Conservation (phyloP, 2,797 vertebrate genomes). For the Muscicapa comitata region DNA sequence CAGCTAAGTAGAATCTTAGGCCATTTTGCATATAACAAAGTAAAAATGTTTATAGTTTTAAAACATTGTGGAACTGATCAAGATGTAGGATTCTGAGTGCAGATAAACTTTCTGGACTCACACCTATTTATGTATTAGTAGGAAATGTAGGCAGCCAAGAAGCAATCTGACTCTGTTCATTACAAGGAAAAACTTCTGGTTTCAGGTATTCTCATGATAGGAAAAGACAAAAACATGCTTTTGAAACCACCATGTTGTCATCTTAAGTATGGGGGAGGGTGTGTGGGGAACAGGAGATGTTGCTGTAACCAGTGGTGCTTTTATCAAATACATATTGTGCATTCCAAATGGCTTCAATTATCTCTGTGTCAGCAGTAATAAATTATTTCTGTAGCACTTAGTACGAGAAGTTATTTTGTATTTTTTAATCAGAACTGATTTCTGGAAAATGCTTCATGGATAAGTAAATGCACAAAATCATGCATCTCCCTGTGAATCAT, state of each 20-base stretch:
- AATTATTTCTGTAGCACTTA: not conserved
- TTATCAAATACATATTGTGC: not conserved
- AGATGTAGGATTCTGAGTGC: not conserved
- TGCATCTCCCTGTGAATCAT: not conserved
- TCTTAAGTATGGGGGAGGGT: not conserved
- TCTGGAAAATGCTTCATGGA: not conserved
- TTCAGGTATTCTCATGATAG: not conserved
- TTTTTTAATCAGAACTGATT: conserved; percentile 6
- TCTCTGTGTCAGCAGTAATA: not conserved
- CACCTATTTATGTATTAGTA: not conserved
- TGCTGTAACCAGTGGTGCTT: not conserved
- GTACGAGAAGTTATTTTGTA: not conserved
- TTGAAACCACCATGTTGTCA: not conserved
- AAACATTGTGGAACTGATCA: not conserved
- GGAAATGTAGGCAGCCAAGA: not conserved
- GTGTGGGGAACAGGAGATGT: not conserved
- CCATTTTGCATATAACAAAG: not conserved
- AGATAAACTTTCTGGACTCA: not conserved
- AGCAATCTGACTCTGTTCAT: not conserved
- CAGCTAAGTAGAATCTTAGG: not conserved
- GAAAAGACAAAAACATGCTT: not conserved
- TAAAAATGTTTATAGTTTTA: not conserved
- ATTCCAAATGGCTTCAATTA: not conserved
- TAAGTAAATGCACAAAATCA: not conserved
- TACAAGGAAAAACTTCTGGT: not conserved